A percentile compares a stretch with the other conserved stretches of the same genome.
Conservation (phyloP, 2,888 invertebrate species). For the Tipula vernalis region DNA sequence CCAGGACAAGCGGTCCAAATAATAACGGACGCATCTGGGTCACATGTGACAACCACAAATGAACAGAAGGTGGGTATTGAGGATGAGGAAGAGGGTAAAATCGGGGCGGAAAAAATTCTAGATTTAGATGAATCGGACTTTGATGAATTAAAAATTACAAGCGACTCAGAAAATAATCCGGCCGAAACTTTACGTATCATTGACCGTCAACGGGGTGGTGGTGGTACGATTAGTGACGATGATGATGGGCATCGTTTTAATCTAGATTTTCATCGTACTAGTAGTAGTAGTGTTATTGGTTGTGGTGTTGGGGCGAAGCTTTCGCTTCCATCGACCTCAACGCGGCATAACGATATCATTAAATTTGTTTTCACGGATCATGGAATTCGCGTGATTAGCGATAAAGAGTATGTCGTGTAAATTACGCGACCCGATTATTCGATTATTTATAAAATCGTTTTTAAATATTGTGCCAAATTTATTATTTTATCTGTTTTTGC, state of each 20-base stretch:
- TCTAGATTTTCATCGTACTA: conserved; percentile 17
- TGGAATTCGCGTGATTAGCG: conserved; percentile 66
- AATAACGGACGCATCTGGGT: conserved; percentile 39
- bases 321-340: conserved; percentile 10
- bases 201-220: neutral
- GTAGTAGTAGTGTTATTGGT: conserved; percentile 22
- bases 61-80: conserved; percentile 18
- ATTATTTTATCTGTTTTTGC: neutral
- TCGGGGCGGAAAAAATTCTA: neutral
- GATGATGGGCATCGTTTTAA: neutral
- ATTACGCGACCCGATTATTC: neutral
- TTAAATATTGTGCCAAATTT: neutral
- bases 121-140: neutral
- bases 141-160: neutral
- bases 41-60: conserved; percentile 26
- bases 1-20: conserved; percentile 68
- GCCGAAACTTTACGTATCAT: neutral
- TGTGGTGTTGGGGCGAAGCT: conserved; percentile 24
- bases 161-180: neutral
- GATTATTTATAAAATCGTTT: neutral
- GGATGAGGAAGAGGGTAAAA: conserved; percentile 16
- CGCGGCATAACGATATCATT: conserved; percentile 47
- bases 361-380: conserved; percentile 64
- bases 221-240: conserved; percentile 4
- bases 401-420: conserved; percentile 59